phyloP scores from a whole-genome alignment of 2,888 invertebrate species.

The Papilio elwesi region DNA sequence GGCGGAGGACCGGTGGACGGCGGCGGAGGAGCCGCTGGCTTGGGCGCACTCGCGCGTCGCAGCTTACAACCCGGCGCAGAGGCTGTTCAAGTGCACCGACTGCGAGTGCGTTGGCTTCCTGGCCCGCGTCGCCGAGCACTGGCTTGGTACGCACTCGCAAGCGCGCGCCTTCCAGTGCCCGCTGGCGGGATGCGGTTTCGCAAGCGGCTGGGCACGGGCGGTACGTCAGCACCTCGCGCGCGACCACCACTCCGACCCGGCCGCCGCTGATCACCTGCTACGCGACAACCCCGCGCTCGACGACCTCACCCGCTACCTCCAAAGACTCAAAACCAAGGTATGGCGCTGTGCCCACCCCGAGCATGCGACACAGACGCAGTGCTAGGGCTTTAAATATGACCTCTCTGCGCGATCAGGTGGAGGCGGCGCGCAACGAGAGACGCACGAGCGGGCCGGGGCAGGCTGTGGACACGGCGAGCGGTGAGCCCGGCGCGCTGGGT shows the following conservation, averaged over 20 bases:
- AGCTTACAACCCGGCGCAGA: slow-evolving; percentile 90
- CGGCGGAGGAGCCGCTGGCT: slow-evolving; percentile 87
- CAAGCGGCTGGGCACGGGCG: slow-evolving; percentile 90
- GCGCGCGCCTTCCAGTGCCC: slow-evolving; percentile 87
- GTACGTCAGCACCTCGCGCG: slow-evolving; percentile 89
- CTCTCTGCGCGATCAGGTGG: slow-evolving; percentile 67
- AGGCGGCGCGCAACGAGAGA: slow-evolving; percentile 64
- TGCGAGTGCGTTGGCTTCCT: slow-evolving; percentile 91
- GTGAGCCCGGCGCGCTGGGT: slow-evolving; percentile 48
- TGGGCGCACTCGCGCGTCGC: slow-evolving; percentile 93
- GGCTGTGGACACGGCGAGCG: slow-evolving; percentile 42
- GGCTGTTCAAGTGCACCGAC: slow-evolving; percentile 89
- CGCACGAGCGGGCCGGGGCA: slow-evolving; percentile 48
- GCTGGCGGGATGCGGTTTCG: slow-evolving; percentile 89
- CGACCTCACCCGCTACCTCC: slow-evolving; percentile 89
- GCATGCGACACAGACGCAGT: not conserved
- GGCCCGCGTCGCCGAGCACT: slow-evolving; percentile 89
- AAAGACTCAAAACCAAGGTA: slow-evolving; percentile 87
- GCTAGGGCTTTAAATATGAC: not conserved
- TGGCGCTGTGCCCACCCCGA: slow-evolving; percentile 43
- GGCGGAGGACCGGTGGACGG: slow-evolving; percentile 86
- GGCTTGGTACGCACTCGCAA: slow-evolving; percentile 88
- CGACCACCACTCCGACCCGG: slow-evolving; percentile 88
- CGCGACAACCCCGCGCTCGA: slow-evolving; percentile 90
- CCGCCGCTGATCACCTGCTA: slow-evolving; percentile 85